A percentile compares a stretch with the other conserved stretches of the same genome.
Conservation (phyloP, 2,888 invertebrate genomes). For the Trissolcus japonicus region DNA sequence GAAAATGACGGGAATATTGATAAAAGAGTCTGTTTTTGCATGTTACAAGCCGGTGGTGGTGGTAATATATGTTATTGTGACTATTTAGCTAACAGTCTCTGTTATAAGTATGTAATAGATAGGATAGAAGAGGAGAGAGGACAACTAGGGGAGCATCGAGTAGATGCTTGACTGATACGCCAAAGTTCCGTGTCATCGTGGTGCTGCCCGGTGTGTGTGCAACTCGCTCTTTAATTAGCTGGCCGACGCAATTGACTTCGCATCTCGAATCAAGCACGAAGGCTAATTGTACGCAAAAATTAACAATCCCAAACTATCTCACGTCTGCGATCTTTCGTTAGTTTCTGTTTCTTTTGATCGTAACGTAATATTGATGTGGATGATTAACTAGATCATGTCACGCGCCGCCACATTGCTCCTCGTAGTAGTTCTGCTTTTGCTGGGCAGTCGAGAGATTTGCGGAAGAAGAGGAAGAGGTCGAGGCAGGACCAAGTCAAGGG, state of each 20-base stretch:
- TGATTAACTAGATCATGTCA: conserved; percentile 61
- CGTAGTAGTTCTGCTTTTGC: conserved; percentile 71
- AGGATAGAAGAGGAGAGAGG: conserved; percentile 73
- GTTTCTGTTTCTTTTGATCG: too few relatives aligned
- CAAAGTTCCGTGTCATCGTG: conserved; percentile 72
- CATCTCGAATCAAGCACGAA: too few relatives aligned
- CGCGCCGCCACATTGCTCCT: conserved; percentile 61
- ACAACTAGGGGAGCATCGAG: conserved; percentile 74
- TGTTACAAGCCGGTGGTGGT: conserved; percentile 13
- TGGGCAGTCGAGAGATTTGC: conserved; percentile 69
- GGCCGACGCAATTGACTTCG: conserved; percentile 13
- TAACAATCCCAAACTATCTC: too few relatives aligned
- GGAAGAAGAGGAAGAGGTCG: conserved; percentile 84
- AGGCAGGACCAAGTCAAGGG: conserved; percentile 86
- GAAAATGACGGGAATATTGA: not conserved
- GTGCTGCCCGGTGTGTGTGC: conserved; percentile 63
- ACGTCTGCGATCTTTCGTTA: too few relatives aligned
- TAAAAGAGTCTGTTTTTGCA: conserved; percentile 33
- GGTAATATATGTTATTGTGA: conserved; percentile 32
- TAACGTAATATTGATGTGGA: too few relatives aligned
- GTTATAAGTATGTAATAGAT: conserved; percentile 72
- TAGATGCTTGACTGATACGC: conserved; percentile 72
- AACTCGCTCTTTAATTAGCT: conserved; percentile 47
- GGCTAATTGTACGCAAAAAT: too few relatives aligned
- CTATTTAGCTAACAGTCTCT: conserved; percentile 59